Evolutionary conservation across 2,888 invertebrate species (phyloP).

Genomic region (Euplexia lucipara): DNA sequence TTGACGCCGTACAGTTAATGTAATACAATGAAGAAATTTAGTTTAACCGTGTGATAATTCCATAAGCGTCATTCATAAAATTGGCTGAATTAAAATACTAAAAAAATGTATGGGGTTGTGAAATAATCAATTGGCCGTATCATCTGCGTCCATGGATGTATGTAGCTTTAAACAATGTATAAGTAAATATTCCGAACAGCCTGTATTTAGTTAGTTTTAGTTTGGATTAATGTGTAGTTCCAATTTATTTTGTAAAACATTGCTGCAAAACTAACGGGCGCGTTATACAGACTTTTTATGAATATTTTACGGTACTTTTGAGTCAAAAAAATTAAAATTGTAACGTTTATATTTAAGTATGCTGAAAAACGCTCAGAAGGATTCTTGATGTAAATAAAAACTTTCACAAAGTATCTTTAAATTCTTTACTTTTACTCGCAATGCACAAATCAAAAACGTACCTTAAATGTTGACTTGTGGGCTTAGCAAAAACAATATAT

Average conservation of each 20-base stretch:
- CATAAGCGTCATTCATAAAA: neutral
- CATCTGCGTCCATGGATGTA: neutral
- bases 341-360: too few relatives aligned
- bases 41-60: neutral
- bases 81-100: neutral
- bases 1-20: neutral
- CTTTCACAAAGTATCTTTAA: too few relatives aligned
- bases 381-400: too few relatives aligned
- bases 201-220: conserved; percentile 55
- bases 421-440: too few relatives aligned
- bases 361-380: too few relatives aligned
- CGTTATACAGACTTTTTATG: conserved; percentile 62
- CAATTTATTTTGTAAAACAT: conserved; percentile 2
- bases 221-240: conserved; percentile 44
- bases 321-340: too few relatives aligned
- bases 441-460: too few relatives aligned
- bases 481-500: too few relatives aligned
- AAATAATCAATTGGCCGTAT: conserved; percentile 15
- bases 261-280: neutral
- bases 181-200: conserved; percentile 63
- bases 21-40: neutral
- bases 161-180: neutral
- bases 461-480: too few relatives aligned
- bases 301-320: too few relatives aligned
- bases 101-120: neutral